A percentile compares a stretch with the other conserved stretches of the same genome.
Conservation (phyloP, 2,797 vertebrate species). For the Chrysolophus pictus region DNA sequence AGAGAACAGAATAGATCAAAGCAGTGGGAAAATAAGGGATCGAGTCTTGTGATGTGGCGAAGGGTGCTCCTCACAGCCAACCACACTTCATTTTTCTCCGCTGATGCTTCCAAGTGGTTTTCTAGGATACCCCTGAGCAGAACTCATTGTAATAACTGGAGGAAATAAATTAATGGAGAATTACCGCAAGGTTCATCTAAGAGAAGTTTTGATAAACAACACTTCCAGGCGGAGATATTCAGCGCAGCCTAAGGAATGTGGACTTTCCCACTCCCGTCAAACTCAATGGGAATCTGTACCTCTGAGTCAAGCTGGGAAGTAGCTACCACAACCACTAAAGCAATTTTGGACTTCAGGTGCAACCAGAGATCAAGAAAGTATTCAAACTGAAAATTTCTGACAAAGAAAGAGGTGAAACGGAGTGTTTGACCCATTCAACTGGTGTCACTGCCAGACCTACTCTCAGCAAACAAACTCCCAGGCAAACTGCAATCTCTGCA, state of each 20-base stretch:
- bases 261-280: constrained; percentile 51
- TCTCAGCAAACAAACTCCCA: not conserved
- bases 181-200: constrained; percentile 70
- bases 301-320: constrained; percentile 40
- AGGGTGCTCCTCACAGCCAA: constrained; percentile 62
- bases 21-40: constrained; percentile 69
- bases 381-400: not conserved
- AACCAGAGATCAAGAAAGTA: not conserved
- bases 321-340: constrained; percentile 39
- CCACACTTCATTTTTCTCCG: constrained; percentile 55
- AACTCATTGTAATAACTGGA: constrained; percentile 75
- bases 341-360: constrained; percentile 21
- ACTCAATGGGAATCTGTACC: not conserved
- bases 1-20: constrained; percentile 70
- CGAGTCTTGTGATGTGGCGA: constrained; percentile 54
- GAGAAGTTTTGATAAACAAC: constrained; percentile 68
- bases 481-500: not conserved
- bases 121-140: constrained; percentile 69
- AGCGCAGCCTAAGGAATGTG: constrained; percentile 58
- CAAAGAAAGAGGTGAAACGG: not conserved
- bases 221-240: constrained; percentile 74
- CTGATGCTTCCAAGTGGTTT: constrained; percentile 65
- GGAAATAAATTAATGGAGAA: constrained; percentile 73
- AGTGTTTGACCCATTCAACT: not conserved
- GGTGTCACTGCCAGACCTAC: not conserved